Evolutionary conservation across 2,888 invertebrate genomes (phyloP).

Genomic region (Resseliella maxima): DNA sequence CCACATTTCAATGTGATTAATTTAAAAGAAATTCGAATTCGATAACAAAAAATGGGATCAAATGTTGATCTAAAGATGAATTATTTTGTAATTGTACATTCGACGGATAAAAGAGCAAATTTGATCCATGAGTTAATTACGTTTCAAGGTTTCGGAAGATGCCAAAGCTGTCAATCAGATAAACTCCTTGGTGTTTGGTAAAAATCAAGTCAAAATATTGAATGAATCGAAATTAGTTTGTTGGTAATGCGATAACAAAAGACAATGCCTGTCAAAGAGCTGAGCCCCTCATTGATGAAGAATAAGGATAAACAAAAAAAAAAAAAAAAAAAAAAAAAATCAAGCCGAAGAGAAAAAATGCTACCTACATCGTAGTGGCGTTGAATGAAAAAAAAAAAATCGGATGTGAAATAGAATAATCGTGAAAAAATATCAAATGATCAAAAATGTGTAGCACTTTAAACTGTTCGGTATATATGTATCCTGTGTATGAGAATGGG

Average conservation of each 20-base stretch:
- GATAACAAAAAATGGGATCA: too few relatives aligned
- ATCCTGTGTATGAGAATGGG: not conserved
- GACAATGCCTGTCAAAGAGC: not conserved
- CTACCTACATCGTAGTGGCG: not conserved
- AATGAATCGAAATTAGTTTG: slow-evolving; percentile 43
- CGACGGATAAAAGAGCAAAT: not conserved
- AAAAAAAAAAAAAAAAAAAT: too few relatives aligned
- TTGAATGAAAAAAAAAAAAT: not conserved
- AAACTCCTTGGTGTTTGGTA: not conserved
- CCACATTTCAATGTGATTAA: too few relatives aligned
- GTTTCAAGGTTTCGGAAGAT: not conserved
- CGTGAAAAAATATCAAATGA: slow-evolving; percentile 40
- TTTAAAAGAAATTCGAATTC: too few relatives aligned
- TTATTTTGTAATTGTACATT: too few relatives aligned
- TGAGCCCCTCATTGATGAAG: not conserved
- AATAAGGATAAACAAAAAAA: too few relatives aligned
- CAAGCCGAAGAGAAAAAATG: not conserved
- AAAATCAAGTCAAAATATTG: slow-evolving; percentile 50
- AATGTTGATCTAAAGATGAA: too few relatives aligned
- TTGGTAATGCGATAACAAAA: slow-evolving; percentile 15
- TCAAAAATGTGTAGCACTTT: slow-evolving; percentile 23
- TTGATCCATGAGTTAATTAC: not conserved
- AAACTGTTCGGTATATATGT: not conserved
- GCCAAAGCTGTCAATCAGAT: slow-evolving; percentile 38
- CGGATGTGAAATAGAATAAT: slow-evolving; percentile 51